phyloP scores from a whole-genome alignment of 2,888 invertebrate species.

The Orthosia incerta region DNA sequence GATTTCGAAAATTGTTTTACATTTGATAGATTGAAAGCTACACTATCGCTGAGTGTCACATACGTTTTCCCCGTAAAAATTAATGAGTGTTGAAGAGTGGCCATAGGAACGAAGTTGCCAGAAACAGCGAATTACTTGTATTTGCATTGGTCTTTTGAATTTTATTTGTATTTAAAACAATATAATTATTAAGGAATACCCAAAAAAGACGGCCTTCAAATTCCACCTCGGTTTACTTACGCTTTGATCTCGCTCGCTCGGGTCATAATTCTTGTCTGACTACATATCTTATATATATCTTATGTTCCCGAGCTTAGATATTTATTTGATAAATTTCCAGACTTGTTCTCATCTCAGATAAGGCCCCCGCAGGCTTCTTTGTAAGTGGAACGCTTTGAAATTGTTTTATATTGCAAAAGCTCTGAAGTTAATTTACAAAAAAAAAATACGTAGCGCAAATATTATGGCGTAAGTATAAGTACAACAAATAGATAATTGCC shows the following conservation, averaged over 20 bases:
- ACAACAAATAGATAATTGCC: no score
- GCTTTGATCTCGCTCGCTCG: conserved; percentile 48
- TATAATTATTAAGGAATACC: conserved; percentile 17
- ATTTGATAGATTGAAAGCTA: no score
- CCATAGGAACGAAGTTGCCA: no score
- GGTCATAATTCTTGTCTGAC: conserved; percentile 19
- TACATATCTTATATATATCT: conserved; percentile 27
- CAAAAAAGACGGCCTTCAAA: conserved; percentile 18
- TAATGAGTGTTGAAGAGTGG: no score
- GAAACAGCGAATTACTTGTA: conserved; percentile 6
- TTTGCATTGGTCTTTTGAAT: conserved; percentile 32
- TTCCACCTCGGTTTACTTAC: conserved; percentile 38
- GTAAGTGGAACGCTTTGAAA: conserved; percentile 23
- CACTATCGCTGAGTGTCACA: no score
- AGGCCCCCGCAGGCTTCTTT: conserved; percentile 30
- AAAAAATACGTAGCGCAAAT: conserved; percentile 4
- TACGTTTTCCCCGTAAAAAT: no score
- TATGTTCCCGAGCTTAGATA: conserved; percentile 24
- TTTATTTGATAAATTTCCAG: conserved; percentile 31
- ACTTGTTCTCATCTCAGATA: conserved; percentile 18
- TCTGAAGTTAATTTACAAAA: conserved; percentile 10
- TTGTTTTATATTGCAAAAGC: conserved; percentile 6
- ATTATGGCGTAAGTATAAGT: neutral
- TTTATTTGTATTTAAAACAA: neutral
- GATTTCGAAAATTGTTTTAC: no score